Conservation (phyloP, 2,888 invertebrate genomes). For the Agrotis ipsilon region DNA sequence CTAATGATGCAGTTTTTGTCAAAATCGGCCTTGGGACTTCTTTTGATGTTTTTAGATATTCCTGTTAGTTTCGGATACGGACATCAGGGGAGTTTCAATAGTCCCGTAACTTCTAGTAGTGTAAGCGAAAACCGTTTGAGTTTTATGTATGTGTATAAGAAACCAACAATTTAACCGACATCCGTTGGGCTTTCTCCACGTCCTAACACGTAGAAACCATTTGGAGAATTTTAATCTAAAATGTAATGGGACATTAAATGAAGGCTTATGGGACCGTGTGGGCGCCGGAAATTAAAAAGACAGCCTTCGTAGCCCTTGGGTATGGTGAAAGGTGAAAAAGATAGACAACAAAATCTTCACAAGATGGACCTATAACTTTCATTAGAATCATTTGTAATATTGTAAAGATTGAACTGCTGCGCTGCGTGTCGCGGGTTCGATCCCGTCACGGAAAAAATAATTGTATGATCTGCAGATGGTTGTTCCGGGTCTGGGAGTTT, state of each 20-base stretch:
- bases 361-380: too few species aligned
- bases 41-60: too few species aligned
- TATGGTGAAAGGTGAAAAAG: background rate
- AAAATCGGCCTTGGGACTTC: too few species aligned
- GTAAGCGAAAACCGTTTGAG: background rate
- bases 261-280: constrained; percentile 2
- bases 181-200: background rate
- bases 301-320: background rate
- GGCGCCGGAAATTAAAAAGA: constrained; percentile 1
- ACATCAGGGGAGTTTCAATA: too few species aligned
- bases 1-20: too few species aligned
- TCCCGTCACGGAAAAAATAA: too few species aligned
- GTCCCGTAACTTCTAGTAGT: background rate
- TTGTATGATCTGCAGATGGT: too few species aligned
- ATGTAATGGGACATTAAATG: constrained; percentile 1
- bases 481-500: too few species aligned
- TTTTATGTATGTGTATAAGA: background rate
- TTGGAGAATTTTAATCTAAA: constrained; percentile 25
- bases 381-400: too few species aligned
- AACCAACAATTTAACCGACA: background rate
- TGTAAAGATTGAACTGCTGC: too few species aligned
- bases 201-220: background rate
- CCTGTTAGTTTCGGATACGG: too few species aligned
- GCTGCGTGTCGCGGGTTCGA: too few species aligned
- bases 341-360: background rate